Evolutionary conservation across 2,113 vertebrate genomes (phyloP).

Genomic region (Hydrochoerus hydrochaeris): DNA sequence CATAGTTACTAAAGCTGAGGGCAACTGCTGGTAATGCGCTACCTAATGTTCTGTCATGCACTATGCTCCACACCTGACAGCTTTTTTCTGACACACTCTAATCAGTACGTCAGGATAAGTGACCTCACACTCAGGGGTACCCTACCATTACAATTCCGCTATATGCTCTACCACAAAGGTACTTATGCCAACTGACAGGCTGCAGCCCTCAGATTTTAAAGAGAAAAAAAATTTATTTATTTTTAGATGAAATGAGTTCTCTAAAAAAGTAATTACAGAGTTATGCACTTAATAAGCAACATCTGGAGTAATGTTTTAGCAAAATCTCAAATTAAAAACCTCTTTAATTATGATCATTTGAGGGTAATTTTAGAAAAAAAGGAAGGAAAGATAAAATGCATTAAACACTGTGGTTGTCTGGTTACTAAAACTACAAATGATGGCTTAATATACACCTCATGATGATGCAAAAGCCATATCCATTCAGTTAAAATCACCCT

Average conservation of each 20-base stretch:
- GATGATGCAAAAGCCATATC: background rate
- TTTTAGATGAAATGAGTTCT: slow-evolving; percentile 29
- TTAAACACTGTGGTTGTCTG: background rate
- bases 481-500: background rate
- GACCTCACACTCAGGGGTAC: slow-evolving; percentile 29
- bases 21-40: background rate
- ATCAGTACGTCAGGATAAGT: slow-evolving; percentile 44
- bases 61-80: background rate
- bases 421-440: background rate
- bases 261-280: slow-evolving; percentile 31
- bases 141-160: slow-evolving; percentile 44
- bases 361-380: background rate
- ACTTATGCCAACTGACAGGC: slow-evolving; percentile 13
- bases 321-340: slow-evolving; percentile 35
- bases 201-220: slow-evolving; percentile 10
- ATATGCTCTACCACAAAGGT: slow-evolving; percentile 40
- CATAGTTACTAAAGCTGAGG: background rate
- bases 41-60: background rate
- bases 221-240: slow-evolving; percentile 15
- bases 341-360: slow-evolving; percentile 12
- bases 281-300: background rate
- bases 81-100: slow-evolving; percentile 39
- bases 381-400: background rate
- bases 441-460: background rate
- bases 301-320: background rate